phyloP scores from a whole-genome alignment of 2,888 invertebrate genomes.

The Parelbella ahira region DNA sequence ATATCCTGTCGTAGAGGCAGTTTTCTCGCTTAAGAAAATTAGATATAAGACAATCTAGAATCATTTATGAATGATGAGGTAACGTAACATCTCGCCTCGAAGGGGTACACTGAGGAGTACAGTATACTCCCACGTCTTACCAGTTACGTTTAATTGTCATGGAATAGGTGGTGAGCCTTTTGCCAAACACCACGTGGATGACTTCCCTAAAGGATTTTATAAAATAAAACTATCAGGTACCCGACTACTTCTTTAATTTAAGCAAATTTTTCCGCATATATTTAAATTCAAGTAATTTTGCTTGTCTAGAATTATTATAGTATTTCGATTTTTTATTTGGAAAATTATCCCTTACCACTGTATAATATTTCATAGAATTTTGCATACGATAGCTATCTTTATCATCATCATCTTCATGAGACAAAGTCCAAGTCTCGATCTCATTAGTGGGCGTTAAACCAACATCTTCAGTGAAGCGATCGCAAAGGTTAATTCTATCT shows the following conservation, averaged over 20 bases:
- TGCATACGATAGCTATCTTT: background rate
- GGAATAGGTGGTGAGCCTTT: too few relatives aligned
- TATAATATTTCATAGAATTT: conserved; percentile 18
- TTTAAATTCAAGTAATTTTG: conserved; percentile 48
- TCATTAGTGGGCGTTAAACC: conserved; percentile 40
- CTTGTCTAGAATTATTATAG: conserved; percentile 20
- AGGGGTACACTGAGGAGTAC: too few relatives aligned
- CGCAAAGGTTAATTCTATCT: background rate
- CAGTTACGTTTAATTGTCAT: too few relatives aligned
- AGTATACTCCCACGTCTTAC: too few relatives aligned
- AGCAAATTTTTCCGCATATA: conserved; percentile 43
- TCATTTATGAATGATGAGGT: too few relatives aligned
- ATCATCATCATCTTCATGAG: conserved; percentile 33
- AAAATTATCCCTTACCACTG: conserved; percentile 35
- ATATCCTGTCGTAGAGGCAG: too few relatives aligned
- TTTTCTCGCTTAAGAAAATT: too few relatives aligned
- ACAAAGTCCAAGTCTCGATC: conserved; percentile 55
- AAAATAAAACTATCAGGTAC: too few relatives aligned
- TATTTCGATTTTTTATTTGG: conserved; percentile 14
- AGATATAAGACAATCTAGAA: too few relatives aligned
- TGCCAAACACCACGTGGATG: too few relatives aligned
- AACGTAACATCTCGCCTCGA: too few relatives aligned
- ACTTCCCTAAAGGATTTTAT: too few relatives aligned
- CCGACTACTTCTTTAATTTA: conserved; percentile 38
- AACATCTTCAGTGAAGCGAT: background rate